phyloP scores from a whole-genome alignment of 2,797 vertebrate genomes.

The Sebastiscus tertius region DNA sequence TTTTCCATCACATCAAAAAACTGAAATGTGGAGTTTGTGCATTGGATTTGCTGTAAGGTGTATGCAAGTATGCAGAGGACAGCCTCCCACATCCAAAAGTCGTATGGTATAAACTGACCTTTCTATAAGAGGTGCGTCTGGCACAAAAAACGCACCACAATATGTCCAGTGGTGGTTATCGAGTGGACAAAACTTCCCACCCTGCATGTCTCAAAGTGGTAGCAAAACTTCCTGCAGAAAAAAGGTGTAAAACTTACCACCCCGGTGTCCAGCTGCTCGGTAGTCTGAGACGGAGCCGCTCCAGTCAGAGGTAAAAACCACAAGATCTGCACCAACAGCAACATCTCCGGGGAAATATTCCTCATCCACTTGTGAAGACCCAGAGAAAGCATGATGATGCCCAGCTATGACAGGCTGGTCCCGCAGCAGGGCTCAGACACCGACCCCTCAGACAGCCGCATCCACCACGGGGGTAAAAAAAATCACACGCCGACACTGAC shows the following conservation, averaged over 20 bases:
- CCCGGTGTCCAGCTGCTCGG: conserved; percentile 79
- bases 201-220: conserved; percentile 38
- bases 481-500: conserved; percentile 31
- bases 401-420: conserved; percentile 65
- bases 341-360: conserved; percentile 75
- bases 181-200: conserved; percentile 75
- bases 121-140: background rate
- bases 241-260: conserved; percentile 71
- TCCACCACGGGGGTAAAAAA: conserved; percentile 52
- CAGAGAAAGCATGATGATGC: conserved; percentile 62
- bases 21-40: background rate
- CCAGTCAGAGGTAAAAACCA: conserved; percentile 68
- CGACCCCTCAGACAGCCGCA: conserved; percentile 58
- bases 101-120: background rate
- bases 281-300: conserved; percentile 73
- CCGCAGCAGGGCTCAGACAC: conserved; percentile 59
- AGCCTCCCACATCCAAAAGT: conserved; percentile 38
- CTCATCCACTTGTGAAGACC: conserved; percentile 63
- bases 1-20: background rate
- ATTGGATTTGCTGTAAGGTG: conserved; percentile 14
- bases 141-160: background rate
- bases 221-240: conserved; percentile 23
- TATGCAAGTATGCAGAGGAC: conserved; percentile 3
- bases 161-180: background rate
- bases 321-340: conserved; percentile 70